Conservation (phyloP, 1,140 invertebrate species). For the Drosophila bocki region DNA sequence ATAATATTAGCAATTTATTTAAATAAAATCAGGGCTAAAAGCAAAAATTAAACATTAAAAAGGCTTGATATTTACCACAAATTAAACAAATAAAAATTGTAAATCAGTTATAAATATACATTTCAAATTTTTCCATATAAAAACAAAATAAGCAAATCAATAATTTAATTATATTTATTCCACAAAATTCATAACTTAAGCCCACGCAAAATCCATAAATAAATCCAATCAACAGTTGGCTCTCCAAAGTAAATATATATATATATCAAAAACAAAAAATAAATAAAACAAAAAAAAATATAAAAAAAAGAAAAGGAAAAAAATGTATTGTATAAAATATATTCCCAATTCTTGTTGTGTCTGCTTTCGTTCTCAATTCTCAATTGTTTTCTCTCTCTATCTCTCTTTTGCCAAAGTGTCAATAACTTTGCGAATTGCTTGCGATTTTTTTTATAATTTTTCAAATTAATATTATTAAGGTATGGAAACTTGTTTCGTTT, state of each 20-base stretch:
- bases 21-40: no score
- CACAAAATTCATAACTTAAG: background rate
- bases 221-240: slow-evolving; percentile 12
- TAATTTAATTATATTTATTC: background rate
- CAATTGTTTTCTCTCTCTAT: slow-evolving; percentile 13
- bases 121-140: background rate
- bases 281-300: background rate
- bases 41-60: no score
- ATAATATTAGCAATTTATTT: no score
- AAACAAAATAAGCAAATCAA: background rate
- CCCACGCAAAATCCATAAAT: slow-evolving; percentile 19
- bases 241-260: slow-evolving; percentile 11
- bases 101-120: slow-evolving; percentile 1
- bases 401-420: slow-evolving; percentile 42
- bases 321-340: slow-evolving; percentile 20
- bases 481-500: slow-evolving; percentile 66
- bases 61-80: background rate
- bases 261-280: no score
- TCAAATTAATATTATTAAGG: slow-evolving; percentile 41
- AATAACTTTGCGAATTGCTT: slow-evolving; percentile 72
- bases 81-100: background rate
- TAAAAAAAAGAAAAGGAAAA: background rate
- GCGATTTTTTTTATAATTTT: slow-evolving; percentile 47
- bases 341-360: background rate
- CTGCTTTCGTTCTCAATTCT: slow-evolving; percentile 7